phyloP scores from a whole-genome alignment of 2,797 vertebrate genomes.

The Takifugu rubripes region DNA sequence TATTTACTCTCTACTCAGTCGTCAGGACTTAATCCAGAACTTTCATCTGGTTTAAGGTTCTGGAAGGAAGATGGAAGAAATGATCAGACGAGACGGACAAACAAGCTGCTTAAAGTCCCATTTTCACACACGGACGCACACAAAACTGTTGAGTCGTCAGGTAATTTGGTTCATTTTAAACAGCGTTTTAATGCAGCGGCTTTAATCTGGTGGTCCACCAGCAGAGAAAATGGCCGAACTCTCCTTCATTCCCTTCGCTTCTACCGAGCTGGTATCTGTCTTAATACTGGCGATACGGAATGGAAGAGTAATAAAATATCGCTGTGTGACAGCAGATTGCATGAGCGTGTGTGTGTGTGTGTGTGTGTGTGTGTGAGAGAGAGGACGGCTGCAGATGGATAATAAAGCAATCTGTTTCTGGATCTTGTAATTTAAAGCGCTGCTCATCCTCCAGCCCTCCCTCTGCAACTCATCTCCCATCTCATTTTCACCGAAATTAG shows the following conservation, averaged over 20 bases:
- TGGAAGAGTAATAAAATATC: slow-evolving; percentile 56
- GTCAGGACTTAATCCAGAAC: no score
- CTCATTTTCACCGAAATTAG: slow-evolving; percentile 74
- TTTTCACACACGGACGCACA: no score
- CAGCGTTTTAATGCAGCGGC: no score
- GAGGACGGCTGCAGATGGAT: slow-evolving; percentile 65
- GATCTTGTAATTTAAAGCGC: slow-evolving; percentile 70
- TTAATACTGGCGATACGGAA: slow-evolving; percentile 41
- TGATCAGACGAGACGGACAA: no score
- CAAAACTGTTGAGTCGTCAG: no score
- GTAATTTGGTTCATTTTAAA: no score
- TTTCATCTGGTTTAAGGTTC: no score
- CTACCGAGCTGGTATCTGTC: slow-evolving; percentile 24
- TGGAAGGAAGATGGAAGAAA: no score
- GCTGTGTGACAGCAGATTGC: slow-evolving; percentile 49
- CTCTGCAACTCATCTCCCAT: slow-evolving; percentile 61
- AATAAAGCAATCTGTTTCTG: slow-evolving; percentile 76
- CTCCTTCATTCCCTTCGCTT: background rate
- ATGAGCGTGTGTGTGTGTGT: slow-evolving; percentile 20
- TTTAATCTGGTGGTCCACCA: background rate
- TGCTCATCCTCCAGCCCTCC: slow-evolving; percentile 45
- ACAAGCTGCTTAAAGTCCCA: no score
- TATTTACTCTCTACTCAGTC: no score
- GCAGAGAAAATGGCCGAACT: slow-evolving; percentile 1
- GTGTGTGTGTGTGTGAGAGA: slow-evolving; percentile 18